Percentiles rank a stretch among this genome's conserved stretches.
Evolutionary conservation across 2,797 vertebrate genomes (phyloP).

Genomic region (Lagocephalus sceleratus): DNA sequence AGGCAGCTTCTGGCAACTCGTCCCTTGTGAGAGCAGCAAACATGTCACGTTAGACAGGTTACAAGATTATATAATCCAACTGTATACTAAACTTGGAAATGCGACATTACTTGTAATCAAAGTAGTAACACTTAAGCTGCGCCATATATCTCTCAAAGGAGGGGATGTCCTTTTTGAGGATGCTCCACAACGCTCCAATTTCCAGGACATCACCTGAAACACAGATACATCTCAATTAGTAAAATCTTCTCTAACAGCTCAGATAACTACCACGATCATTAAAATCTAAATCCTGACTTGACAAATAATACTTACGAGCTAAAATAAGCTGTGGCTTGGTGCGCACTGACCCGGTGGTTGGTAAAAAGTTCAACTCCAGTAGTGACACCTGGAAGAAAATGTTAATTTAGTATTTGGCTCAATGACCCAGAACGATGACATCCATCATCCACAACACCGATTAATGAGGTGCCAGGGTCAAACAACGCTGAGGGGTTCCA

Average conservation of each 20-base stretch:
- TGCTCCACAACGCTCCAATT: slow-evolving; percentile 93
- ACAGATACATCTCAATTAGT: neutral
- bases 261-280: neutral
- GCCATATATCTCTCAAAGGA: slow-evolving; percentile 96
- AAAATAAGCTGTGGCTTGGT: slow-evolving; percentile 92
- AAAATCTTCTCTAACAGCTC: neutral
- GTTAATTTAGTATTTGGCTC: neutral
- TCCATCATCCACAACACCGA: neutral
- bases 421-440: neutral
- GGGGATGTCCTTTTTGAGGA: slow-evolving; percentile 92
- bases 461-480: too few relatives aligned
- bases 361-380: slow-evolving; percentile 91
- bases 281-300: neutral
- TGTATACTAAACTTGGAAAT: neutral
- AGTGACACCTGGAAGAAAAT: slow-evolving; percentile 79
- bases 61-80: neutral
- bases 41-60: slow-evolving; percentile 1
- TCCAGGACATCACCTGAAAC: slow-evolving; percentile 90
- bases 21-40: slow-evolving; percentile 70
- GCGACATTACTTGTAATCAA: slow-evolving; percentile 90
- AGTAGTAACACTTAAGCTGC: slow-evolving; percentile 96
- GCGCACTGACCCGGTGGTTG: slow-evolving; percentile 83
- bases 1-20: slow-evolving; percentile 88
- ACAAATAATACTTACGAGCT: slow-evolving; percentile 81
- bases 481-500: too few relatives aligned